Evolutionary conservation across 2,888 invertebrate genomes (phyloP).

Genomic region (Mesochorus sp.): DNA sequence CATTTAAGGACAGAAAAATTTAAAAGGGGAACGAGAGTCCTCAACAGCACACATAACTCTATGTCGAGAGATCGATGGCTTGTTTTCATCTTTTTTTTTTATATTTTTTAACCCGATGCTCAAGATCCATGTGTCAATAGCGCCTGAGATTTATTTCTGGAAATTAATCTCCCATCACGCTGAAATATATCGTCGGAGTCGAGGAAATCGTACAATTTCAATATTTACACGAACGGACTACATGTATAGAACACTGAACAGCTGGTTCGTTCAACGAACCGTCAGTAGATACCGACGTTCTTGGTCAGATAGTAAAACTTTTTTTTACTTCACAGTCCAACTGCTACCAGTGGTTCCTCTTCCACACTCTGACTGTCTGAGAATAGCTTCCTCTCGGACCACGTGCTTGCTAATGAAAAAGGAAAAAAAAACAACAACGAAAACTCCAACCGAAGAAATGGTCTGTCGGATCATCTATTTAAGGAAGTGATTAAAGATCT

Average conservation of each 20-base stretch:
- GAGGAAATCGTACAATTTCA: constrained; percentile 2
- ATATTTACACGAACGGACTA: constrained; percentile 2
- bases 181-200: not conserved
- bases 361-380: not conserved
- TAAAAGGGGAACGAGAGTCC: constrained; percentile 6
- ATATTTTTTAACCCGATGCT: not conserved
- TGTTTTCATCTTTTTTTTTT: not conserved
- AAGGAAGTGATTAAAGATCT: no score
- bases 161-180: constrained; percentile 13
- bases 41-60: not conserved
- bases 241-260: not conserved
- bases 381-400: no score
- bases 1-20: constrained; percentile 12
- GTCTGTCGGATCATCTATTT: no score
- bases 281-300: constrained; percentile 33
- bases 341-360: not conserved
- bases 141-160: not conserved
- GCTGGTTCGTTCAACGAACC: constrained; percentile 9
- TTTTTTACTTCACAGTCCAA: not conserved
- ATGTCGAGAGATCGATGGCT: constrained; percentile 12
- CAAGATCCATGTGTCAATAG: not conserved
- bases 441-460: no score
- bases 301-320: constrained; percentile 4
- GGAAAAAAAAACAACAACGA: no score
- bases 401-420: no score